phyloP scores from a whole-genome alignment of 2,113 vertebrate species.

The Gymnarchus niloticus region DNA sequence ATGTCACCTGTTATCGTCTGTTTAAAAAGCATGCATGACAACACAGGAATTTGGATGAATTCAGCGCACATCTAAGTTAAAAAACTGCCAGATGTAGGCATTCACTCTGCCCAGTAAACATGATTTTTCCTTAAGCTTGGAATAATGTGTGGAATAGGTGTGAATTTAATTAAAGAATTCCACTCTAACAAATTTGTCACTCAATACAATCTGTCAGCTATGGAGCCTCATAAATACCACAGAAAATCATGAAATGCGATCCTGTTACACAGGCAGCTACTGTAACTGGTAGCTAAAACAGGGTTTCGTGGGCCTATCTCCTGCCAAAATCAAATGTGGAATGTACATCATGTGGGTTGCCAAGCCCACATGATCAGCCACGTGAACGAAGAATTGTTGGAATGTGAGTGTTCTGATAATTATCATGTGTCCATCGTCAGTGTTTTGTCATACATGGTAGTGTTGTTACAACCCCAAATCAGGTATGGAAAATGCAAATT shows the following conservation, averaged over 20 bases:
- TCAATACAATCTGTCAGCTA: no score
- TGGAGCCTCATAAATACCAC: neutral
- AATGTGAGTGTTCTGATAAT: conserved; percentile 7
- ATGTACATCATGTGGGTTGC: neutral
- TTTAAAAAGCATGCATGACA: neutral
- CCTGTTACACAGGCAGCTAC: conserved; percentile 30
- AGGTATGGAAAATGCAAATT: no score
- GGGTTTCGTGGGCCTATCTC: neutral
- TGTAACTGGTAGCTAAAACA: neutral
- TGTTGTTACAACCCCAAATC: no score
- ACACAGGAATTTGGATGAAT: neutral
- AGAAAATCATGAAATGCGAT: neutral
- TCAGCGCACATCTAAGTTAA: neutral
- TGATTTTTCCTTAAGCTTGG: neutral
- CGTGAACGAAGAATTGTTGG: neutral
- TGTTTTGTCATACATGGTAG: no score
- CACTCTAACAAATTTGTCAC: neutral
- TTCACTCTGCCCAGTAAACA: neutral
- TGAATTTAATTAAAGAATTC: neutral
- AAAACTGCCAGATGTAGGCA: no score
- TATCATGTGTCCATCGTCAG: no score
- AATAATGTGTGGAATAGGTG: neutral
- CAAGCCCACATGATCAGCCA: neutral
- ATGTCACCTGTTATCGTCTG: neutral
- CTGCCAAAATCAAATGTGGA: neutral